Evolutionary conservation across 2,113 vertebrate genomes (phyloP).

Genomic region (Echinops telfairi): DNA sequence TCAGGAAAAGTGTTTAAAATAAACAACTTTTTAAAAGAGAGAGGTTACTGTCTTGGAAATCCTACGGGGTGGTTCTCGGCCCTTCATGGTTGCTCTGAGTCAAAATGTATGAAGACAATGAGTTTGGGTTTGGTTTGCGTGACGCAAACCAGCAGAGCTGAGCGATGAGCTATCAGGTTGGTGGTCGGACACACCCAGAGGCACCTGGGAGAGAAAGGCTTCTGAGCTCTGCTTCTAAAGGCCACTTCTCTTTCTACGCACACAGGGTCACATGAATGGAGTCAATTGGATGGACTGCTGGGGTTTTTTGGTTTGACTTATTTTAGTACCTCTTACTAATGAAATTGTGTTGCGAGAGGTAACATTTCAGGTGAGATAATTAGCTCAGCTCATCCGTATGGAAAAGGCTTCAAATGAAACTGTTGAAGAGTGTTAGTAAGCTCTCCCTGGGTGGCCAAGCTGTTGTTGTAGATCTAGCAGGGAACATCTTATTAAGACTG

Average conservation of each 20-base stretch:
- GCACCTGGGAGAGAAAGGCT: not conserved
- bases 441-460: conserved; percentile 11
- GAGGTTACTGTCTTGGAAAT: not conserved
- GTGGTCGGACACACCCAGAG: not conserved
- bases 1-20: too few relatives aligned
- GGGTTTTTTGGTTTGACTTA: not conserved
- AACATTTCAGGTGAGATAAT: not conserved
- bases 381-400: conserved; percentile 24
- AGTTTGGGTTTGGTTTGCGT: not conserved
- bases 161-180: not conserved
- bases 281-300: not conserved
- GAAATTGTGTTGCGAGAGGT: conserved; percentile 10
- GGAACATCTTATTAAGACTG: conserved; percentile 37
- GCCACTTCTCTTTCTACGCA: too few relatives aligned
- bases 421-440: not conserved
- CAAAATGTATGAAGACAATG: not conserved
- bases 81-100: not conserved
- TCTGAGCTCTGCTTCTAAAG: not conserved
- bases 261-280: not conserved
- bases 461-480: not conserved
- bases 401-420: conserved; percentile 24
- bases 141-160: not conserved
- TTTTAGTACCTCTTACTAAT: conserved; percentile 3
- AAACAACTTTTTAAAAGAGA: too few relatives aligned
- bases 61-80: not conserved